These are phyloP conservation scores for Pelochelys cantorii DNA, from an alignment of 2,797 vertebrate genomes.

Conservation along the genomic window DNA sequence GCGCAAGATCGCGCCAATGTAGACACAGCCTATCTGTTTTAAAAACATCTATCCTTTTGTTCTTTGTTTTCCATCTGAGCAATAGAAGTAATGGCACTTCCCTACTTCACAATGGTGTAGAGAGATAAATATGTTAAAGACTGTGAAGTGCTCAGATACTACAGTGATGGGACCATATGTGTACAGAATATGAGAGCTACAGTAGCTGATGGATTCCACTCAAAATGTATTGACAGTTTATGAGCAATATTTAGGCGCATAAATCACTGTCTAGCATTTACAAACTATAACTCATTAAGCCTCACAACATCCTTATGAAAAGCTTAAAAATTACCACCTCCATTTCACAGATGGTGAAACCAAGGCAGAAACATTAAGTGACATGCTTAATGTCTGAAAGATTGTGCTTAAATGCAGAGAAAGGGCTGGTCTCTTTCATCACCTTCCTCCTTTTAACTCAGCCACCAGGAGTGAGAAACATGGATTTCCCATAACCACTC, in stretches of 20 bases:
- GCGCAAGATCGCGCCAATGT: no score
- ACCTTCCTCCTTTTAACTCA: neutral
- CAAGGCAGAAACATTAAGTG: neutral
- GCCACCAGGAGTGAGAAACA: neutral
- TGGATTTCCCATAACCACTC: fast-evolving
- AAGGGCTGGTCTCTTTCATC: neutral
- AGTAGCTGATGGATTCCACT: neutral
- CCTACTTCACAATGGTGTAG: neutral
- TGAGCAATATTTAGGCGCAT: neutral
- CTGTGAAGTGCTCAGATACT: neutral
- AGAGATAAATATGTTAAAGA: neutral
- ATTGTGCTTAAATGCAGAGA: neutral
- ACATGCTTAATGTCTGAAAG: neutral
- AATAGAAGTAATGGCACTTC: neutral
- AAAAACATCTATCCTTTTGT: neutral
- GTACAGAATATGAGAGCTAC: neutral
- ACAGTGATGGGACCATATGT: neutral
- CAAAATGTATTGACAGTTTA: neutral
- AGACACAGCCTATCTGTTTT: no score
- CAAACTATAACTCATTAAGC: neutral
- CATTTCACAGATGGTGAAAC: neutral
- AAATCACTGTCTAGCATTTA: neutral
- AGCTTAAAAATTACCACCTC: neutral
- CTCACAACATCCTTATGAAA: neutral
- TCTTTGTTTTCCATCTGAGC: neutral